A percentile compares a stretch with the other conserved stretches of the same genome.
Conservation (phyloP, 1,140 invertebrate species). For the Samia ricini region DNA sequence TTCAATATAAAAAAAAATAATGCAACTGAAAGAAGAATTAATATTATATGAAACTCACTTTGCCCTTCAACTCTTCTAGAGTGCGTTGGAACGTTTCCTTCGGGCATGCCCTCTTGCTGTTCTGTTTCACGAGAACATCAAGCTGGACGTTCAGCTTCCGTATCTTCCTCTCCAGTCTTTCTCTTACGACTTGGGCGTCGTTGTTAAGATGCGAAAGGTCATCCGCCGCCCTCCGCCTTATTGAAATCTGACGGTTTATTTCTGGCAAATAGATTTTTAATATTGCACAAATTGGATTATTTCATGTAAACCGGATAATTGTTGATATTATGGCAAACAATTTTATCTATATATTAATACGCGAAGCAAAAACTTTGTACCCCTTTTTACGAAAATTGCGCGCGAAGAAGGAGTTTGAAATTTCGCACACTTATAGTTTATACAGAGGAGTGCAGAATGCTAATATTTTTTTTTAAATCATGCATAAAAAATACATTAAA, state of each 20-base stretch:
- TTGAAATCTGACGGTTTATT: slow-evolving; percentile 88
- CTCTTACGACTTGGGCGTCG: slow-evolving; percentile 89
- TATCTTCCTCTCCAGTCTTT: slow-evolving; percentile 86
- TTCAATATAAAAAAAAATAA: too few species aligned
- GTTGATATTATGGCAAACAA: too few species aligned
- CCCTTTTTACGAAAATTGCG: too few species aligned
- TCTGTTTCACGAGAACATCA: slow-evolving; percentile 78
- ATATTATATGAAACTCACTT: slow-evolving; percentile 52
- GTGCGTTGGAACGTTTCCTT: slow-evolving; percentile 84
- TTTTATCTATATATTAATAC: too few species aligned
- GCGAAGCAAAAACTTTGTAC: too few species aligned
- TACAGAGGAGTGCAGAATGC: too few species aligned
- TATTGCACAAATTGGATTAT: neutral
- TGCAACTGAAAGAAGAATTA: too few species aligned
- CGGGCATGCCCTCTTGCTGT: slow-evolving; percentile 80
- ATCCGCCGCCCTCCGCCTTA: slow-evolving; percentile 90
- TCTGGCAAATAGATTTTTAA: slow-evolving; percentile 75
- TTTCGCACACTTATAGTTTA: too few species aligned
- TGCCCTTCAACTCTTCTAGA: slow-evolving; percentile 84
- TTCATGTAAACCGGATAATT: too few species aligned
- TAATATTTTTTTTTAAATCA: too few species aligned
- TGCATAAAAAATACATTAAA: too few species aligned
- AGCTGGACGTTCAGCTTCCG: slow-evolving; percentile 72
- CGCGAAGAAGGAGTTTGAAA: too few species aligned
- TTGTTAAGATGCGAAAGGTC: slow-evolving; percentile 89